Base-by-base conservation (phyloP, 2,113 vertebrate genomes). In the Rhabdomys dilectus region DNA sequence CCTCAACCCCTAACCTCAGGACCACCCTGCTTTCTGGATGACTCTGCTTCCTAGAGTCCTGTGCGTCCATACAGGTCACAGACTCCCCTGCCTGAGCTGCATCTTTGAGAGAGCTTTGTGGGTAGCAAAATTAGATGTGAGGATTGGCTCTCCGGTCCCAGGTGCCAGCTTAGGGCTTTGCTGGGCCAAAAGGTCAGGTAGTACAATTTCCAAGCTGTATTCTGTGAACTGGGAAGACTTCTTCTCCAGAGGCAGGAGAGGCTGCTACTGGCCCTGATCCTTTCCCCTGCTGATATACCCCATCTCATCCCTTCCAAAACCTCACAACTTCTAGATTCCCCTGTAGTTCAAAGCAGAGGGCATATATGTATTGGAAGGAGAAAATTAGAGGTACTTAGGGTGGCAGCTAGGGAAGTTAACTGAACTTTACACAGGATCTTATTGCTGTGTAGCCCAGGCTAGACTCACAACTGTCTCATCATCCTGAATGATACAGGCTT, bases 101-200 rank as follows among this genome's bases (percentile, higher is more conserved):
- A 42, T 48, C 89, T 94, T 58, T 48, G 36, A 94, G 64, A 94
- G 58, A 16, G 10, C 82, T 89, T 77, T 82, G 94, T 96, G 82
- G 51, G 34, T 89, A 62, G 72, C 60, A 51, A 82, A 91, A 81
- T 19, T 4, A 21, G 42, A 64, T 88, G 56, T 62, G 76, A 60
- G 73, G 66, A 58, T 36, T 58, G 84, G 48, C 93, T 80, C 1
- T 76, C 42, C 3, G 36, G 81, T 58, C 34, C 45, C 94, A 58
- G 24, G 89, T 66, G 34, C 77, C 84, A 31, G 1, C 82, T 45
- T 64, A 21, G 90, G 84, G 48, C 48, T 29, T 60, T 82, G 64
- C 91, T 48, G 66, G 39, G 36, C 62, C 36, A 26, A 8, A 62
- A 4, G 15, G 8, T 76, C 31, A 9, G 91, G n/a, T 7, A 7